Percentiles rank a stretch among this genome's conserved stretches.
phyloP scores from a whole-genome alignment of 1,140 invertebrate genomes.

The Drosophila insularis region DNA sequence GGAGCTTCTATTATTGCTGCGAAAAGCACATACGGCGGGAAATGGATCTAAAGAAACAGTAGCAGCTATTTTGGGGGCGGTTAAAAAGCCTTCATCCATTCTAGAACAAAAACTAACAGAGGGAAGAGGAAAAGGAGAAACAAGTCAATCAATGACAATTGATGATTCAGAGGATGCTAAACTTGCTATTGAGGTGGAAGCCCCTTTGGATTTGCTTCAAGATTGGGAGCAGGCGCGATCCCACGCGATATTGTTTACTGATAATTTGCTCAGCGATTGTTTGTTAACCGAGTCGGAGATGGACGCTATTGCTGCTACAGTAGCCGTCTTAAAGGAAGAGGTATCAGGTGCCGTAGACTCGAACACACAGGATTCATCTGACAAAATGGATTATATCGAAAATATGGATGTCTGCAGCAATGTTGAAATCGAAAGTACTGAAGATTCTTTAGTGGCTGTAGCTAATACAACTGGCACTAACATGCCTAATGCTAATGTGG shows the following conservation, averaged over 20 bases:
- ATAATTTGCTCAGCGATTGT: constrained; percentile 54
- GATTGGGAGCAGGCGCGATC: constrained; percentile 74
- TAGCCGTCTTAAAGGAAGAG: constrained; percentile 52
- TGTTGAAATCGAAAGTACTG: constrained; percentile 78
- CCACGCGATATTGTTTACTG: constrained; percentile 56
- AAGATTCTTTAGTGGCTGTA: constrained; percentile 59
- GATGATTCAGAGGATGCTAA: constrained; percentile 77
- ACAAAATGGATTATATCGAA: constrained; percentile 77
- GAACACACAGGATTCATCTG: constrained; percentile 59
- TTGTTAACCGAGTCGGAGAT: constrained; percentile 18
- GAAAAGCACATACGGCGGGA: constrained; percentile 85
- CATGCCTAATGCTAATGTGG: constrained; percentile 40
- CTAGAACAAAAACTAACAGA: constrained; percentile 83
- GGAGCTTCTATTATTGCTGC: constrained; percentile 86
- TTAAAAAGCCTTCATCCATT: constrained; percentile 83
- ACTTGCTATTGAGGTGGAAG: constrained; percentile 55
- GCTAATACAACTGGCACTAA: constrained; percentile 21
- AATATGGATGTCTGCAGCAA: constrained; percentile 80
- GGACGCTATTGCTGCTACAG: not conserved
- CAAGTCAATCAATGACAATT: constrained; percentile 30
- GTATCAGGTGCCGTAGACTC: constrained; percentile 39
- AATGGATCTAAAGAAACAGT: constrained; percentile 82
- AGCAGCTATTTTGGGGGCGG: constrained; percentile 77
- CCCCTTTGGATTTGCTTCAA: constrained; percentile 69
- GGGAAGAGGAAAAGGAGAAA: constrained; percentile 77